These are phyloP conservation scores for Mongoloraphidia duomilia DNA, from an alignment of 2,888 invertebrate genomes.

Conservation along the genomic window DNA sequence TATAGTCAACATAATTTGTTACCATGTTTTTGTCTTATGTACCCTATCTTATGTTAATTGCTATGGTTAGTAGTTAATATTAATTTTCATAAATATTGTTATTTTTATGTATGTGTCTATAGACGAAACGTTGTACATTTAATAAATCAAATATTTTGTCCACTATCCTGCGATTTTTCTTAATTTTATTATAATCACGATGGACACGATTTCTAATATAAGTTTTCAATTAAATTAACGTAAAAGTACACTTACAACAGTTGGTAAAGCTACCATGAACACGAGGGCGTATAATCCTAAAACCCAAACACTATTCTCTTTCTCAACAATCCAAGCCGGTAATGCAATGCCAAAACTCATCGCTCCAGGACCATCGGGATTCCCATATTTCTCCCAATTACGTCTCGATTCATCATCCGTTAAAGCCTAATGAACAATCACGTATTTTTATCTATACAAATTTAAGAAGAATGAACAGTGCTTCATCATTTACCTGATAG, in stretches of 20 bases:
- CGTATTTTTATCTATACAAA: not conserved
- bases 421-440: conserved; percentile 56
- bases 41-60: no score
- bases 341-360: conserved; percentile 99
- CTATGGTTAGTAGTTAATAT: no score
- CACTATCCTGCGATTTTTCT: no score
- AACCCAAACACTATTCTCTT: conserved; percentile 97
- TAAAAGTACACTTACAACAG: conserved; percentile 43
- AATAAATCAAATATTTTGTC: no score
- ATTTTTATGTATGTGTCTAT: no score
- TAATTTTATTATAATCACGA: no score
- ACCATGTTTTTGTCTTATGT: no score
- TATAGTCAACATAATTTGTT: no score
- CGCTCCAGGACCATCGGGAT: conserved; percentile 98
- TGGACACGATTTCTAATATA: no score
- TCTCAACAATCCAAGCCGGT: conserved; percentile 99
- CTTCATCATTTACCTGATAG: conserved; percentile 48
- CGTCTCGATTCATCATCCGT: conserved; percentile 94
- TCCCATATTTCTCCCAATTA: conserved; percentile 99
- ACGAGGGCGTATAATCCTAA: conserved; percentile 87
- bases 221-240: not conserved
- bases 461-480: not conserved
- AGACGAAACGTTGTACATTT: no score
- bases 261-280: conserved; percentile 94
- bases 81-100: no score